Base-by-base conservation (phyloP, 1,140 invertebrate genomes). In the Drosophila busckii region DNA sequence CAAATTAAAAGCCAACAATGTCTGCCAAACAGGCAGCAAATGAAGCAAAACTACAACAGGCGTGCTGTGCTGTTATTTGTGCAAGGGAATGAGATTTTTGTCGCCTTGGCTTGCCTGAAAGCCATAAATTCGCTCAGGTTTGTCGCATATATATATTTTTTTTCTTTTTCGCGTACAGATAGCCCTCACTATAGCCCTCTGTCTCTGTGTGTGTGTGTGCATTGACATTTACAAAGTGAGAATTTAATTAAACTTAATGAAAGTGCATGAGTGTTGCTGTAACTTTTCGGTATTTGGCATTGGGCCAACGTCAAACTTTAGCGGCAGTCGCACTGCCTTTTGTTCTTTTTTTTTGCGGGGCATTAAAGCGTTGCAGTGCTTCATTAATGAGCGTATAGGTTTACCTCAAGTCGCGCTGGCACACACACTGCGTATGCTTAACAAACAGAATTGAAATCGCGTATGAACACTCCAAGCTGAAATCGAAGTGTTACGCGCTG, bases 191-290 rank as follows among this genome's bases (percentile, higher is more conserved):
- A 2, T 13, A 7, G 16, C 13, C 37, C 7, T 38, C 19, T 31
- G 29, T 60, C 6, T 37, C 28, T 41, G 37, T 56, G 44, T 65
- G 32, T 63, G 55, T 78, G 52, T 55, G 50, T 62, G 6, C 73
- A 80, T 80, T 78, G 73, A 78, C 73, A 78, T 78, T 78, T 78
- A 78, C 73, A 80, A 78, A 80, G 73, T 80, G 73, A 78, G 73
- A 78, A 78, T 78, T 78, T 78, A 78, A 78, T 78, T 78, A 78
- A 78, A 80, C 40, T 78, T 78, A 78, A 78, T 78, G 73, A 80
- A 78, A 78, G 73, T 78, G 73, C 73, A 78, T 60, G 73, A 70
- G 53, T 64, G 35, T 54, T 34, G 29, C 25, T 26, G 53, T 38
- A n/a, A n/a, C n/a, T n/a, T n/a, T n/a, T n/a, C n/a, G n/a, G n/a